Conservation (phyloP, 2,888 invertebrate species). For the Lasioglossum marginatum region DNA sequence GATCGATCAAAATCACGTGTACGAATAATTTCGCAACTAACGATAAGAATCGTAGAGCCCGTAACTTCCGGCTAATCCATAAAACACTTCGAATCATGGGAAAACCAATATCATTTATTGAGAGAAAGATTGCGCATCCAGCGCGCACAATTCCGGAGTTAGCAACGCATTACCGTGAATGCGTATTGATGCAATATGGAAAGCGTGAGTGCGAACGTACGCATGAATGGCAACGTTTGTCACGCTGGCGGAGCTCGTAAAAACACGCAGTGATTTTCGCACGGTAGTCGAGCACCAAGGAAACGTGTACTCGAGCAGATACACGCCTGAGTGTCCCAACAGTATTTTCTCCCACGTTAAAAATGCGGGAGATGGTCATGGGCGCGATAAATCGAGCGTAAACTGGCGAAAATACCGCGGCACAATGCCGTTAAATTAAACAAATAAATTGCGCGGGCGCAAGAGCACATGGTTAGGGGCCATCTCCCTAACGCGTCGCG, state of each 20-base stretch:
- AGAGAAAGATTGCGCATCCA: background rate
- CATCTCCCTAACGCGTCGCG: conserved; percentile 42
- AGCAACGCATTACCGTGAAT: background rate
- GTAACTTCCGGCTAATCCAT: background rate
- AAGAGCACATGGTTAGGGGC: conserved; percentile 46
- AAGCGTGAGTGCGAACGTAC: background rate
- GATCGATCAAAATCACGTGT: background rate
- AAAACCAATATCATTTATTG: background rate
- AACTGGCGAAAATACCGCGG: conserved; percentile 60
- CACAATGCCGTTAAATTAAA: conserved; percentile 81
- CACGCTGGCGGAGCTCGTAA: background rate
- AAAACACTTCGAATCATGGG: background rate
- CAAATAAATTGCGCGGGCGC: conserved; percentile 74
- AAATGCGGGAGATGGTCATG: conserved; percentile 62
- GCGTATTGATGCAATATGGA: background rate
- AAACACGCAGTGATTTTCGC: conserved; percentile 10
- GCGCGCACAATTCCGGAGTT: background rate
- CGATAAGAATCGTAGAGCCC: background rate
- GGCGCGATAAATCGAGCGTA: conserved; percentile 61
- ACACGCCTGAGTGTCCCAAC: background rate
- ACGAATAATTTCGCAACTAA: background rate
- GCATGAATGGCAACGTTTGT: background rate
- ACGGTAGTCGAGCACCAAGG: conserved; percentile 21
- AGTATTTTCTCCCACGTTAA: conserved; percentile 66
- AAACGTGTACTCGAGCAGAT: background rate